Base-by-base conservation (phyloP, 2,113 vertebrate species). In the Pelvicachromis taeniatus region DNA sequence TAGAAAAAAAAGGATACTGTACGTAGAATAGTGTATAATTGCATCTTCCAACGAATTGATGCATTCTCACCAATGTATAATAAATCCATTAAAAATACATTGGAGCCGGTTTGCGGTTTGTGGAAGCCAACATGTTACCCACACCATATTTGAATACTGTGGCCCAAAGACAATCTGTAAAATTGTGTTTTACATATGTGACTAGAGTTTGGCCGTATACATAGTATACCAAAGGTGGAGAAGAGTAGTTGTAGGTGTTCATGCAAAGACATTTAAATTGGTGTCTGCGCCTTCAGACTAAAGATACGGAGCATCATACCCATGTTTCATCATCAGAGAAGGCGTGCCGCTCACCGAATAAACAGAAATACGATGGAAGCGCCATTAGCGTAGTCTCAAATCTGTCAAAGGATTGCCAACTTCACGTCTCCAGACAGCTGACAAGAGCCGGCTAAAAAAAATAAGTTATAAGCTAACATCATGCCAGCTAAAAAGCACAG, bases 151-250 rank as follows among this genome's bases (percentile, higher is more conserved):
- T 63, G 19, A 63, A 13, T 0, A 6, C 0, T 7, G 31, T 63
- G 31, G 33, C 59, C 31, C 7, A 10, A 63, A 63, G 59, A 31
- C 35, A 38, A 63, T 63, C 17, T 63, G 31, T 63, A 63, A 63
- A 4, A 31, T 63, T 63, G 31, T 12, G 31, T 63, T 63, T 63
- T 63, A 63, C 59, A 38, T n/a, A 17, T 63, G 31, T 6, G 31
- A 2, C 31, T 35, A 11, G n/a, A 63, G 59, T 7, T 63, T 63
- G 33, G 0, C 31, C 2, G 0, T 12, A 3, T 1, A 11, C 1
- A 3, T 1, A 61, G 58, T 35, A n/a, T 17, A 38, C 35, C 59
- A 63, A 0, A 12, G 10, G 10, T 17, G n/a, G 59, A 7, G 35
- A 35, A 3, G 59, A 63, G 35, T 8, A 35, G 33, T 35, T 3